Conservation (phyloP, 2,888 invertebrate species). For the Lumbricus terrestris region DNA sequence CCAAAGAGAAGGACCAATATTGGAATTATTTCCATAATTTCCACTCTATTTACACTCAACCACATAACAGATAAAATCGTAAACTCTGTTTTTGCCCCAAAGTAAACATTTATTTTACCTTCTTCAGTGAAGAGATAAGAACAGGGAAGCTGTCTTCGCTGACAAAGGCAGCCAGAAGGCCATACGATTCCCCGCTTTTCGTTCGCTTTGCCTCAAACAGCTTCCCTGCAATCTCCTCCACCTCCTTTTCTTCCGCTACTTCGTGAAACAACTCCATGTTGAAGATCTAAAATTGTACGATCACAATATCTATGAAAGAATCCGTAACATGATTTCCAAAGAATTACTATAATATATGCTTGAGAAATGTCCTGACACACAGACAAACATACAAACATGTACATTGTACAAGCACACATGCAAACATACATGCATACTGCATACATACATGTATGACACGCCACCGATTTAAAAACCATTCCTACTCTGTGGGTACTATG, state of each 20-base stretch:
- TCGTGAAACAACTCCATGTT: slow-evolving; percentile 84
- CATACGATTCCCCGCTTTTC: slow-evolving; percentile 82
- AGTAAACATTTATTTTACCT: slow-evolving; percentile 61
- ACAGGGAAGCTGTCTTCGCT: slow-evolving; percentile 75
- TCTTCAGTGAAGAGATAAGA: slow-evolving; percentile 78
- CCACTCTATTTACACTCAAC: too few relatives aligned
- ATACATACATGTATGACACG: too few relatives aligned
- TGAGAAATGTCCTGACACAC: too few relatives aligned
- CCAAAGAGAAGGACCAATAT: too few relatives aligned
- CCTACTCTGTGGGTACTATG: too few relatives aligned
- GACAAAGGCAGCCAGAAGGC: slow-evolving; percentile 77
- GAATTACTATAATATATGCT: background rate
- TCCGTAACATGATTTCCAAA: background rate
- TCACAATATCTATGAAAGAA: background rate
- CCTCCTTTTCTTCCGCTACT: slow-evolving; percentile 86
- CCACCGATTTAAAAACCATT: too few relatives aligned
- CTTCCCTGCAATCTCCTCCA: slow-evolving; percentile 77
- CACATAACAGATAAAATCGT: background rate
- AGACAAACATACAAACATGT: too few relatives aligned
- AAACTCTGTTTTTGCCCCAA: background rate
- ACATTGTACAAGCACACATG: too few relatives aligned
- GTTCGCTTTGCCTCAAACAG: slow-evolving; percentile 64
- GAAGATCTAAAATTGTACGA: slow-evolving; percentile 66
- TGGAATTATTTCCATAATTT: too few relatives aligned
- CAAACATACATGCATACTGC: too few relatives aligned